phyloP scores from a whole-genome alignment of 2,797 vertebrate species.

The Hipposideros larvatus region DNA sequence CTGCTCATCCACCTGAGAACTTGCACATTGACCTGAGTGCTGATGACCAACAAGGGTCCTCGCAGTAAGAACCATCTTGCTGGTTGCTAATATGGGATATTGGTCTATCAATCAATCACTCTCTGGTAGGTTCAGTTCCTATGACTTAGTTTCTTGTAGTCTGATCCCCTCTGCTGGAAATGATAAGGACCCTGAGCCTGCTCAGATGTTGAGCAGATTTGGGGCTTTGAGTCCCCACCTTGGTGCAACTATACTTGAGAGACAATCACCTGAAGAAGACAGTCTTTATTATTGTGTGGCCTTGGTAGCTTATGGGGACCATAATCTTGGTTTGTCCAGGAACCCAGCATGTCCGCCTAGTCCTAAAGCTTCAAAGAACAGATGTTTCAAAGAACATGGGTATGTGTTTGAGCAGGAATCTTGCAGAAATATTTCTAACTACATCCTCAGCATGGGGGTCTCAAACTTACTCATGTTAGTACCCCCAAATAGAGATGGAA shows the following conservation, averaged over 20 bases:
- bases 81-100: not conserved
- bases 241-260: not conserved
- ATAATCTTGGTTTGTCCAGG: not conserved
- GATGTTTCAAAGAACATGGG: not conserved
- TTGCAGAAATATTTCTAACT: constrained; percentile 21
- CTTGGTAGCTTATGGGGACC: not conserved
- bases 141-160: not conserved
- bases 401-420: constrained; percentile 34
- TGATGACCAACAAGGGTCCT: not conserved
- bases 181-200: not conserved
- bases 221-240: not conserved
- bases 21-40: constrained; percentile 39
- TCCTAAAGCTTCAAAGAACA: constrained; percentile 28
- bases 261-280: not conserved
- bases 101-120: constrained; percentile 33
- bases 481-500: not conserved
- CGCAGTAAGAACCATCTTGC: not conserved
- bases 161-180: not conserved
- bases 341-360: not conserved
- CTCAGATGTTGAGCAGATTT: not conserved
- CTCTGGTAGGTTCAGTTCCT: not conserved
- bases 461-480: not conserved
- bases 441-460: not conserved
- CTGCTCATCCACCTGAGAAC: constrained; percentile 30
- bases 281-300: not conserved